Percentiles rank a stretch among this genome's conserved stretches.
phyloP scores from a whole-genome alignment of 1,140 invertebrate genomes.

The Lordiphosa stackelbergi region DNA sequence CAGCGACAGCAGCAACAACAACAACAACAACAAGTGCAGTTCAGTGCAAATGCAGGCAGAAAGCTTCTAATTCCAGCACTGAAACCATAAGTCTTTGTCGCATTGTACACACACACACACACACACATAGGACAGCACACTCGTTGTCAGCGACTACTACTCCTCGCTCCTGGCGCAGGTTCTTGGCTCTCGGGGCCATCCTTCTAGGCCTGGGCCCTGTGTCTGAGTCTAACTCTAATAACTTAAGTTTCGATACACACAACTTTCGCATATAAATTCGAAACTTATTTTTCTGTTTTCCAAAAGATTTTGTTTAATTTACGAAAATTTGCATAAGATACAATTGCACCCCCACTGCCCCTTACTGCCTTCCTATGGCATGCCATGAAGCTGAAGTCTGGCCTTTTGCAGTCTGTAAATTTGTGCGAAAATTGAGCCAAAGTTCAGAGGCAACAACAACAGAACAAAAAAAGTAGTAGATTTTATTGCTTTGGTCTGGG shows the following conservation, averaged over 20 bases:
- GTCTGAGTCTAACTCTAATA: conserved; percentile 31
- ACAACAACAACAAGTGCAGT: conserved; percentile 33
- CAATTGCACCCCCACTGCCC: conserved; percentile 36
- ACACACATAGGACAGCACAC: conserved; percentile 9
- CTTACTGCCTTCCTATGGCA: not conserved
- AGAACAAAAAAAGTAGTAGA: conserved; percentile 21
- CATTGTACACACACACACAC: conserved; percentile 56
- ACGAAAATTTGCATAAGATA: conserved; percentile 74
- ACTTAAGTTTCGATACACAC: conserved; percentile 66
- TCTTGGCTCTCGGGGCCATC: conserved; percentile 16
- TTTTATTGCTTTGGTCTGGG: conserved; percentile 62
- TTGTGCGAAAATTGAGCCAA: conserved; percentile 72
- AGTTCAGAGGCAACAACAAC: conserved; percentile 40
- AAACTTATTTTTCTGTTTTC: conserved; percentile 73
- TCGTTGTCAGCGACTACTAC: conserved; percentile 36
- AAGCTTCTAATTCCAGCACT: conserved; percentile 74
- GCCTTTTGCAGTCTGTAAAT: conserved; percentile 55
- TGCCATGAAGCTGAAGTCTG: conserved; percentile 5
- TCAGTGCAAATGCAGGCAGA: conserved; percentile 71
- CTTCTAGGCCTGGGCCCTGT: conserved; percentile 23
- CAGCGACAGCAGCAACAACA: conserved; percentile 42
- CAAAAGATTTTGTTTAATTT: conserved; percentile 73
- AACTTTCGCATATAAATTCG: conserved; percentile 57
- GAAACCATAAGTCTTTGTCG: conserved; percentile 75
- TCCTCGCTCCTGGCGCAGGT: not conserved